These are phyloP conservation scores for Taenioides sp. DNA, from an alignment of 2,797 vertebrate genomes.

Conservation along the genomic window DNA sequence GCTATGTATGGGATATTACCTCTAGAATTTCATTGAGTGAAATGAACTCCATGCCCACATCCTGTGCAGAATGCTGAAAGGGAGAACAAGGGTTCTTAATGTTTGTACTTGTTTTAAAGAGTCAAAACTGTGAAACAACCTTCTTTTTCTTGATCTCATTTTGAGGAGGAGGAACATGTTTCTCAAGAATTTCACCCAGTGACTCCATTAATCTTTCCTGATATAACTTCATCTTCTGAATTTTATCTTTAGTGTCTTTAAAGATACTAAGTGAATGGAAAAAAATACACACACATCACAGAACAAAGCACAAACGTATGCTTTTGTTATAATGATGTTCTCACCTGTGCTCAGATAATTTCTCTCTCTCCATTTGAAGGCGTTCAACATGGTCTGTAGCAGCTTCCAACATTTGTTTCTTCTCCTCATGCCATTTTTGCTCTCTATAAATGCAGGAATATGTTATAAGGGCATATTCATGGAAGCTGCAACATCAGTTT, in stretches of 20 bases:
- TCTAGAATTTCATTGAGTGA: constrained; percentile 79
- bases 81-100: constrained; percentile 11
- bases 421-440: constrained; percentile 75
- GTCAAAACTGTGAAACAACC: constrained; percentile 42
- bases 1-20: constrained; percentile 46
- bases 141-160: constrained; percentile 70
- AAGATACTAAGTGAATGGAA: constrained; percentile 53
- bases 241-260: constrained; percentile 71
- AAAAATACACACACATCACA: not conserved
- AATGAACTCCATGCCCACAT: constrained; percentile 57
- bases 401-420: constrained; percentile 61
- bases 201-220: constrained; percentile 71
- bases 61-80: constrained; percentile 54
- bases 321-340: not conserved
- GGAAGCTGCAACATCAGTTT: not conserved
- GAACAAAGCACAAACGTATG: not conserved
- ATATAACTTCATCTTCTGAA: constrained; percentile 74
- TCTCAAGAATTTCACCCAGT: constrained; percentile 68
- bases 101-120: not conserved
- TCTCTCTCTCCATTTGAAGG: constrained; percentile 61
- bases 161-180: constrained; percentile 68
- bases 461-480: not conserved
- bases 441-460: constrained; percentile 62
- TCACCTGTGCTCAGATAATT: constrained; percentile 66
- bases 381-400: constrained; percentile 48